phyloP scores from a whole-genome alignment of 1,140 invertebrate species.

The Zaprionus ghesquierei region DNA sequence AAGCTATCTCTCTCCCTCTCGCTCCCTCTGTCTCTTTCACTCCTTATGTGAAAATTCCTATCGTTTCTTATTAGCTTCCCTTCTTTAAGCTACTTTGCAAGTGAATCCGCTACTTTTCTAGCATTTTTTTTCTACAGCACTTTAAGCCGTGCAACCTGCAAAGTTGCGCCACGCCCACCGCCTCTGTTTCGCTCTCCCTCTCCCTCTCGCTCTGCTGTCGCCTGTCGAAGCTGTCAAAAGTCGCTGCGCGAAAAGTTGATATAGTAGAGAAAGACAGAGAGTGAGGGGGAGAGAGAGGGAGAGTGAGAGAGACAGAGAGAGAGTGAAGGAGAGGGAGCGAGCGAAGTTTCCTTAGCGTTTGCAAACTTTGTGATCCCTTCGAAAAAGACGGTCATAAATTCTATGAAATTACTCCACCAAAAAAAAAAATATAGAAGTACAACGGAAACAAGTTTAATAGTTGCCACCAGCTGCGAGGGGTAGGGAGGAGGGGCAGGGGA shows the following conservation, averaged over 20 bases:
- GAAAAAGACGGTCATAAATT: slow-evolving; percentile 71
- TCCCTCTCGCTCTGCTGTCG: neutral
- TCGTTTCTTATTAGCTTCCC: no score
- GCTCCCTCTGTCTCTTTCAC: neutral
- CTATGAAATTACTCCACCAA: slow-evolving; percentile 61
- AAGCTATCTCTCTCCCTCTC: neutral
- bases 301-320: neutral
- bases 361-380: slow-evolving; percentile 67
- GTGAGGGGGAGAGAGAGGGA: neutral
- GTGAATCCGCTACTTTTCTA: neutral
- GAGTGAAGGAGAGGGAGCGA: neutral
- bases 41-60: neutral
- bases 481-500: neutral
- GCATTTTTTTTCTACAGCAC: neutral
- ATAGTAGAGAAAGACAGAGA: neutral
- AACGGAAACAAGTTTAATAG: slow-evolving; percentile 78
- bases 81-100: neutral
- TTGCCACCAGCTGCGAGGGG: slow-evolving; percentile 26
- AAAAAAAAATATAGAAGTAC: slow-evolving; percentile 40
- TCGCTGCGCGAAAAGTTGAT: slow-evolving; percentile 27
- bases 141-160: neutral
- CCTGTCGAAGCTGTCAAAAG: slow-evolving; percentile 46
- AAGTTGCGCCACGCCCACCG: neutral
- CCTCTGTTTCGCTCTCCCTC: no score
- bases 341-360: slow-evolving; percentile 21